These are phyloP conservation scores for Rhinoptilus africanus DNA, from an alignment of 2,113 vertebrate genomes.

Conservation along the genomic window DNA sequence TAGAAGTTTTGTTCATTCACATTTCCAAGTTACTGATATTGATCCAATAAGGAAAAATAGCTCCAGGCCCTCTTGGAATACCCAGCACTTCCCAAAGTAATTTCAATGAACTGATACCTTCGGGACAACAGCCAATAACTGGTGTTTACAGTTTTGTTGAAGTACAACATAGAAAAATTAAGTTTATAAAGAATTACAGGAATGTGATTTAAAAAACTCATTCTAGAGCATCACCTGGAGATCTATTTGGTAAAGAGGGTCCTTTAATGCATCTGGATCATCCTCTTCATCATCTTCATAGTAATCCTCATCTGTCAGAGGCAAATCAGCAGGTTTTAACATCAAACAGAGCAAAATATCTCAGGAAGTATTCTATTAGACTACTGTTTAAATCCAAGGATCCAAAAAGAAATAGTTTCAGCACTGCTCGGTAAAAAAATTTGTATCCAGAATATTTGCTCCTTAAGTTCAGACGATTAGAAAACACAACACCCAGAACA, in stretches of 20 bases:
- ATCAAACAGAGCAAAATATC: background rate
- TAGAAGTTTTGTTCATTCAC: background rate
- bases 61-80: background rate
- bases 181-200: background rate
- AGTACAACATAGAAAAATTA: background rate
- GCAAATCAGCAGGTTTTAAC: conserved; percentile 22
- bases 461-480: background rate
- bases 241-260: conserved; percentile 96
- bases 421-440: background rate
- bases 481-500: background rate
- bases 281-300: conserved; percentile 98
- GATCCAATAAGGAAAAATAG: background rate
- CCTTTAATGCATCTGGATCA: conserved; percentile 95
- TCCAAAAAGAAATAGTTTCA: background rate
- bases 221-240: conserved; percentile 79
- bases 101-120: background rate
- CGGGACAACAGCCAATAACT: background rate
- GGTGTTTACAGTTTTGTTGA: background rate
- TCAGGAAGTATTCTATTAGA: background rate
- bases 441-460: background rate
- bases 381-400: background rate
- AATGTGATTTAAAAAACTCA: background rate
- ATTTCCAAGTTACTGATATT: background rate
- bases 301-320: conserved; percentile 90
- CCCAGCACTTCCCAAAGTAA: background rate